Evolutionary conservation across 2,797 vertebrate genomes (phyloP).

Genomic region (Poeciliopsis paucimaculata): DNA sequence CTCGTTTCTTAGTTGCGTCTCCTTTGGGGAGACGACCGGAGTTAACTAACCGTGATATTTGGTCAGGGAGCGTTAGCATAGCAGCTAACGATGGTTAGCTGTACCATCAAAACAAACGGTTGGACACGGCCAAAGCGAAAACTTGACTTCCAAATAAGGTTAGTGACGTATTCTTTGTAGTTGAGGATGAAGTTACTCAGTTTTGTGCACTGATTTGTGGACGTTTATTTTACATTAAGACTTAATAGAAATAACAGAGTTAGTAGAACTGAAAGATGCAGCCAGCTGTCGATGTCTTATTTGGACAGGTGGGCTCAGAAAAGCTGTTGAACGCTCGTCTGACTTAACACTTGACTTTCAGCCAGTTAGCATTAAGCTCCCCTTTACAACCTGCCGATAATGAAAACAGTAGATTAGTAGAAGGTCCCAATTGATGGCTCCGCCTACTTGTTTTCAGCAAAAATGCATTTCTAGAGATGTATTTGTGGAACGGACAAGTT

Average conservation of each 20-base stretch:
- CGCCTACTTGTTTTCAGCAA: neutral
- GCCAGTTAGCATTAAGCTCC: constrained; percentile 36
- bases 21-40: neutral
- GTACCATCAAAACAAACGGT: constrained; percentile 33
- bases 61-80: constrained; percentile 47
- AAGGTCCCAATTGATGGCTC: neutral
- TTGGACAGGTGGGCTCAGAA: constrained; percentile 43
- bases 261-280: neutral
- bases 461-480: neutral
- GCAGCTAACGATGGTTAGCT: constrained; percentile 53
- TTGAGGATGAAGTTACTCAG: no score
- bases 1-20: neutral
- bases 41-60: neutral
- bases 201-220: neutral
- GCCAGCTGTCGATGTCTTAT: constrained; percentile 29
- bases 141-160: constrained; percentile 48
- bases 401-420: neutral
- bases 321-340: neutral
- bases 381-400: constrained; percentile 14
- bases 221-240: neutral
- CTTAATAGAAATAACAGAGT: neutral
- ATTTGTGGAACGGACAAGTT: no score
- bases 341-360: neutral
- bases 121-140: constrained; percentile 37
- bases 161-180: accelerated